Evolutionary conservation across 1,140 invertebrate species (phyloP), one percentile per base, ranked within the genome.

Genomic region (Branchinecta lindahli): DNA sequence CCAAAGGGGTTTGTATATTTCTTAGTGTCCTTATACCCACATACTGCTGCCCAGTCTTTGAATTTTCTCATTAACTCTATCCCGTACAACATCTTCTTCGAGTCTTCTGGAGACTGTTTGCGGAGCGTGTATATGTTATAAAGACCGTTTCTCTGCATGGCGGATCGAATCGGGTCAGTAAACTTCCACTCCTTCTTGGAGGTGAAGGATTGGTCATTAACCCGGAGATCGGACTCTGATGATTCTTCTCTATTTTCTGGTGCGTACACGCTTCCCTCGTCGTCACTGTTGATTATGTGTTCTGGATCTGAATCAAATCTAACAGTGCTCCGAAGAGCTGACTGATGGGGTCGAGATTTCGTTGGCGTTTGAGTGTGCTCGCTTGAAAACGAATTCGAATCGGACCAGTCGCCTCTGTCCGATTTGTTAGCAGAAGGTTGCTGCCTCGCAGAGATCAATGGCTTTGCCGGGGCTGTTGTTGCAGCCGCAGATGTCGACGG

Each of bases 161-260:
- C 18, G 4, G 2, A 3, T 6, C 12, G 12, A 52, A 9, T 52
- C n/a, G 47, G n/a, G 9, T n/a, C 47, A 9, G 47, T n/a, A 9
- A 52, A 52, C n/a, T 52, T 52, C 47, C 47, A 52, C 47, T 52
- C 47, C n/a, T n/a, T 52, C 47, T 52, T 52, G 47, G n/a, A 9
- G 47, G 47, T 9, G 47, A n/a, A 9, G 9, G 47, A n/a, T 52
- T 9, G 47, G 47, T 52, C n/a, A 9, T 52, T n/a, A 9, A 9
- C 9, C 47, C n/a, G 9, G 47, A 9, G n/a, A 15, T 61, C 52
- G 52, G 52, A 61, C 1, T 61, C 52, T 6, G 52, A 61, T 1
- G 18, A 61, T 15, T 61, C 52, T 52, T 9, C 9, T 9, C 9
- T 9, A n/a, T 52, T n/a, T 52, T 52, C 47, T 52, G 47, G 47